Conservation (phyloP, 2,888 invertebrate species). For the Himalopsyche kuldschensis region DNA sequence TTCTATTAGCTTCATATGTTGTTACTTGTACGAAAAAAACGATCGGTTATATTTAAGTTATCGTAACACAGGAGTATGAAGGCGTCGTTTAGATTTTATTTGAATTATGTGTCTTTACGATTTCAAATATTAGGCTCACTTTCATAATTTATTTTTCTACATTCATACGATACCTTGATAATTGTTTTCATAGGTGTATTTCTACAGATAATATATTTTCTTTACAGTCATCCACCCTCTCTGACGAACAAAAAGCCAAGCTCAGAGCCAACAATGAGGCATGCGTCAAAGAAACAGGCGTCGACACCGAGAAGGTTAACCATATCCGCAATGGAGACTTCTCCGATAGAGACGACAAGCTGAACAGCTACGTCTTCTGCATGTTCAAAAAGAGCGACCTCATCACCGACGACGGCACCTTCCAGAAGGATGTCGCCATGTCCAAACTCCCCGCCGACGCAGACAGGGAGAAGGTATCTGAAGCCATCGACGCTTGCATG, state of each 20-base stretch:
- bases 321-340: conserved; percentile 43
- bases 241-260: conserved; percentile 11
- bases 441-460: conserved; percentile 26
- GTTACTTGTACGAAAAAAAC: too few species aligned
- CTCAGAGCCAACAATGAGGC: conserved; percentile 29
- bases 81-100: too few species aligned
- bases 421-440: conserved; percentile 36
- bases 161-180: not conserved
- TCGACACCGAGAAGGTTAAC: conserved; percentile 41
- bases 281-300: conserved; percentile 43
- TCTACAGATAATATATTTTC: not conserved
- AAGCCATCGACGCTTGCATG: conserved; percentile 32
- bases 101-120: too few species aligned
- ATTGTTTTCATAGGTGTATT: not conserved
- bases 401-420: conserved; percentile 31
- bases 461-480: conserved; percentile 18
- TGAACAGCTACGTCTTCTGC: conserved; percentile 43
- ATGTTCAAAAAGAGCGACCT: conserved; percentile 32
- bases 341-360: conserved; percentile 41
- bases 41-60: too few species aligned
- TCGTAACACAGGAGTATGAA: too few species aligned
- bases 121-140: too few species aligned
- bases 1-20: too few species aligned
- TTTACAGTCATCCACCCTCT: not conserved
- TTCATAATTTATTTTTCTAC: not conserved